Conservation (phyloP, 1,140 invertebrate genomes). For the Euborellia annulipes region DNA sequence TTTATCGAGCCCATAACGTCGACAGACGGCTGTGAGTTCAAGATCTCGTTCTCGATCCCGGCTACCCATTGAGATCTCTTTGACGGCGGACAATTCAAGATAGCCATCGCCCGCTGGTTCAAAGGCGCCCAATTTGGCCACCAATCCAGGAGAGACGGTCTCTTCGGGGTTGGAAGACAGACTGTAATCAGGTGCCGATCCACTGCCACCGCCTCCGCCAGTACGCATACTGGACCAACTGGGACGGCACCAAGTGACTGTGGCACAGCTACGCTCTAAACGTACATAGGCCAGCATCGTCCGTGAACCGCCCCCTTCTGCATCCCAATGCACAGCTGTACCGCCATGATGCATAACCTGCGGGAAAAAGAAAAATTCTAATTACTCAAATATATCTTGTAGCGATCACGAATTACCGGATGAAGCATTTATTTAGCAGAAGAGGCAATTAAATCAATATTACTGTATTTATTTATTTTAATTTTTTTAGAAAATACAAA, state of each 20-base stretch:
- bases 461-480: too few relatives aligned
- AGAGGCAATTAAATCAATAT: too few relatives aligned
- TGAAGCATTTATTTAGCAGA: not conserved
- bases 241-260: conserved; percentile 74
- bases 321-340: conserved; percentile 69
- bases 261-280: conserved; percentile 69
- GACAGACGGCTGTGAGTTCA: conserved; percentile 37
- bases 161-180: conserved; percentile 45
- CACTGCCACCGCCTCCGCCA: conserved; percentile 24
- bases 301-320: conserved; percentile 51
- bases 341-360: conserved; percentile 75
- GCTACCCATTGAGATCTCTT: conserved; percentile 50
- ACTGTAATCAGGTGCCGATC: conserved; percentile 26
- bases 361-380: too few relatives aligned
- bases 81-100: conserved; percentile 47
- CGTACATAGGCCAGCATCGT: conserved; percentile 58
- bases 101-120: conserved; percentile 41
- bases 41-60: conserved; percentile 42
- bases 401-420: too few relatives aligned
- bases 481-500: too few relatives aligned
- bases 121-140: conserved; percentile 32
- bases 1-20: conserved; percentile 40
- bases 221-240: conserved; percentile 56
- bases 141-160: conserved; percentile 34
- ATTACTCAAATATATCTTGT: too few relatives aligned